These are phyloP conservation scores for Plectrocnemia conspersa DNA, from an alignment of 1,140 invertebrate species.

Conservation along the genomic window DNA sequence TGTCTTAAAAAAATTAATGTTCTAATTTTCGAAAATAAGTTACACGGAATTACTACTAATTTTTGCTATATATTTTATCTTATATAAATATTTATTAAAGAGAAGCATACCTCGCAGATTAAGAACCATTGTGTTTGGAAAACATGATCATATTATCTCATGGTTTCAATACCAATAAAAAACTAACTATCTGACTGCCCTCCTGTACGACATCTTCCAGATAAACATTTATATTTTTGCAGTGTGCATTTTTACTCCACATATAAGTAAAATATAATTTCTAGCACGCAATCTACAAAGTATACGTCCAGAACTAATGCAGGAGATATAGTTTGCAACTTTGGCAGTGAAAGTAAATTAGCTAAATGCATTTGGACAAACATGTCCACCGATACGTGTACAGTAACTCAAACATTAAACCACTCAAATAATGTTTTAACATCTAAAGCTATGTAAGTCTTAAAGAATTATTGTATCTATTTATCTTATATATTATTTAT, in stretches of 20 bases:
- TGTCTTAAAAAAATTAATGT: no score
- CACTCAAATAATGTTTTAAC: conserved; percentile 36
- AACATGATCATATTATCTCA: background rate
- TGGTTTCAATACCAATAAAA: background rate
- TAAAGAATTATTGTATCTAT: conserved; percentile 2
- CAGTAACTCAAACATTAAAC: conserved; percentile 25
- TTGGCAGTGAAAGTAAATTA: conserved; percentile 42
- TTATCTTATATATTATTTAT: background rate
- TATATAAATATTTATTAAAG: background rate
- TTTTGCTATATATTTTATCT: no score
- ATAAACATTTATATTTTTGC: no score
- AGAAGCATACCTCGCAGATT: background rate
- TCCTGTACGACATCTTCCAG: background rate
- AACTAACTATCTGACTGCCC: background rate
- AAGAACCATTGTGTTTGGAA: background rate
- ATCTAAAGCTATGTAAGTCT: conserved; percentile 46
- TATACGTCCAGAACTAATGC: conserved; percentile 53
- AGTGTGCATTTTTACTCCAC: background rate
- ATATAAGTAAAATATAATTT: conserved; percentile 21
- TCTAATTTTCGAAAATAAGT: no score
- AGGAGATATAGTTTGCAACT: conserved; percentile 53
- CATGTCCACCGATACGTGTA: conserved; percentile 18
- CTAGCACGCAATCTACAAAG: conserved; percentile 49
- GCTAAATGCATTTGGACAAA: conserved; percentile 27
- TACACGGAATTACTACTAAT: no score